A percentile compares a stretch with the other conserved stretches of the same genome.
Evolutionary conservation across 2,113 vertebrate genomes (phyloP).

Genomic region (Petromus typicus): DNA sequence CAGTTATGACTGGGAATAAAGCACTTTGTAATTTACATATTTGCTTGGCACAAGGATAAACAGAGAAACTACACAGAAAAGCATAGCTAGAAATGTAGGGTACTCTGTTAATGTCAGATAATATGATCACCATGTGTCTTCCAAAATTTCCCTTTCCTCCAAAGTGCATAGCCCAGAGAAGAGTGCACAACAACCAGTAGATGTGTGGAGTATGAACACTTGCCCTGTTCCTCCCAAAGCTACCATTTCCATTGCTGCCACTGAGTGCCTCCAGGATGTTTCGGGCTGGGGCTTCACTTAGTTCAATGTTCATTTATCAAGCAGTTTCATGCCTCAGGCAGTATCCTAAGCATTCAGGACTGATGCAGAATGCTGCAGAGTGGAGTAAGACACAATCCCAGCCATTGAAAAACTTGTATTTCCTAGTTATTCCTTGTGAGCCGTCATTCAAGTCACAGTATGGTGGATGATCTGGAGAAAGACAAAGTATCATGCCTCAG

Average conservation of each 20-base stretch:
- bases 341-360: background rate
- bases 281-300: background rate
- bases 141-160: background rate
- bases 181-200: background rate
- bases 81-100: background rate
- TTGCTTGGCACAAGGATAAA: constrained; percentile 19
- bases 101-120: background rate
- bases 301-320: background rate
- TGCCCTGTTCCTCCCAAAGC: background rate
- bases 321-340: background rate
- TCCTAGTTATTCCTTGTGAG: constrained; percentile 24
- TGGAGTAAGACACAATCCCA: background rate
- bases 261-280: background rate
- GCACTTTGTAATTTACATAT: background rate
- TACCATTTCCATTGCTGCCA: background rate
- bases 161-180: background rate
- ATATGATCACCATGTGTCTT: background rate
- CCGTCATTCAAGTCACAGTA: constrained; percentile 50
- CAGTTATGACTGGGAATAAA: constrained; percentile 18
- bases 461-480: constrained; percentile 33
- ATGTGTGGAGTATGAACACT: background rate
- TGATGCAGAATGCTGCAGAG: constrained; percentile 25
- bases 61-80: constrained; percentile 6
- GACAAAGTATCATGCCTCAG: constrained; percentile 9
- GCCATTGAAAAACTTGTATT: background rate